Conservation (phyloP, 2,113 vertebrate species). For the Heloderma charlesbogerti region DNA sequence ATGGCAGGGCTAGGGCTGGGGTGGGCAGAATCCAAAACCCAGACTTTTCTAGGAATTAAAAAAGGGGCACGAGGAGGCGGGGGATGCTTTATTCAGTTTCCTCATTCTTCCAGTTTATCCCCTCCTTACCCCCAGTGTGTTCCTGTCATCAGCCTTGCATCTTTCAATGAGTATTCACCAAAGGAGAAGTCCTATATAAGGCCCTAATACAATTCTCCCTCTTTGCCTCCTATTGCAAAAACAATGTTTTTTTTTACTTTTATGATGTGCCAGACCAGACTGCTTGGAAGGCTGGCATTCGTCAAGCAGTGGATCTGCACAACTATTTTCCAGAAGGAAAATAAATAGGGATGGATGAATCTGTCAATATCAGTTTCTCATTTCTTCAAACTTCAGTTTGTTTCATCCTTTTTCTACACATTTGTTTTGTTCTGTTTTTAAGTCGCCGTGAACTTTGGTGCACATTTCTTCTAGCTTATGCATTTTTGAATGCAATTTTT, state of each 20-base stretch:
- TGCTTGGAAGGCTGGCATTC: background rate
- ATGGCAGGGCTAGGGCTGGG: background rate
- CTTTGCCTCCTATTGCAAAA: background rate
- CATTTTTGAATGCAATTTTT: too few species aligned
- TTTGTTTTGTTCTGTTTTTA: too few species aligned
- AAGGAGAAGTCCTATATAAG: background rate
- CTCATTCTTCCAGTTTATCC: background rate
- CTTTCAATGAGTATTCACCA: background rate
- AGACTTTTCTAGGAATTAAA: background rate
- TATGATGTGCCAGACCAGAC: background rate
- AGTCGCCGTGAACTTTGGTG: too few species aligned
- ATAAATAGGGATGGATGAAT: too few species aligned
- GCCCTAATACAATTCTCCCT: background rate
- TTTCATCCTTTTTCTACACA: too few species aligned
- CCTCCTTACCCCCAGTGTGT: background rate
- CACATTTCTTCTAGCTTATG: too few species aligned
- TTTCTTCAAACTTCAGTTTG: too few species aligned
- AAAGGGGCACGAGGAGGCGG: background rate
- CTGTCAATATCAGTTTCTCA: too few species aligned
- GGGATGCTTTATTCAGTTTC: background rate
- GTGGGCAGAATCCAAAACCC: background rate
- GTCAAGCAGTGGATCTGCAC: background rate
- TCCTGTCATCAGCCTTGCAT: background rate
- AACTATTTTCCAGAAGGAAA: constrained; percentile 21
- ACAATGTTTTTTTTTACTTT: background rate